phyloP scores from a whole-genome alignment of 2,113 vertebrate species.

The Aphyosemion australe region DNA sequence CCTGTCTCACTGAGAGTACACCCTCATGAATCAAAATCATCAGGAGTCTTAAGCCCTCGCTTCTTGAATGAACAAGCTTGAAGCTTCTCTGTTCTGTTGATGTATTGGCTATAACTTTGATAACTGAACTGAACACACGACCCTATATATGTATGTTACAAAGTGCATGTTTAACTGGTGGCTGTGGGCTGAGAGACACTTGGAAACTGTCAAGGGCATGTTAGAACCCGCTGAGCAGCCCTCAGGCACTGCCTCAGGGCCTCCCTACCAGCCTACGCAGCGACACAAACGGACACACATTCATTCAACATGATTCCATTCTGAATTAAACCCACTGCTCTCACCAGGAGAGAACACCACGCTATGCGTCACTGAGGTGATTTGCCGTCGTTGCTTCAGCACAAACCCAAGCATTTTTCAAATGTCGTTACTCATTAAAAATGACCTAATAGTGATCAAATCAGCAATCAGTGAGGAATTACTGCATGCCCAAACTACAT shows the following conservation, averaged over 20 bases:
- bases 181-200: constrained; percentile 18
- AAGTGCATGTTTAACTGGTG: constrained; percentile 20
- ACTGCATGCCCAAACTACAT: constrained; percentile 52
- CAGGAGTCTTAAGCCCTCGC: too few species aligned
- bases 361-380: constrained; percentile 23
- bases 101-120: constrained; percentile 1
- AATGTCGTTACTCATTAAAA: constrained; percentile 67
- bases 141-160: background rate
- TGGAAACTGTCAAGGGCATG: constrained; percentile 36
- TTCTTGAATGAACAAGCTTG: background rate
- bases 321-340: constrained; percentile 39
- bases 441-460: constrained; percentile 49
- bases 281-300: constrained; percentile 37
- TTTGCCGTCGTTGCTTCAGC: constrained; percentile 42
- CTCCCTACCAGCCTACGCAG: constrained; percentile 16
- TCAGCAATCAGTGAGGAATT: constrained; percentile 53
- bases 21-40: too few species aligned
- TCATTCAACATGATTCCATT: constrained; percentile 19
- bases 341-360: constrained; percentile 36
- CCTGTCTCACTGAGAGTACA: too few species aligned
- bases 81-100: background rate
- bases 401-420: constrained; percentile 57
- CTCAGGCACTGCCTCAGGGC: constrained; percentile 41
- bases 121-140: background rate
- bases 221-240: constrained; percentile 37